Evolutionary conservation across 1,140 invertebrate species (phyloP).

Genomic region (Heliconius hermathena): DNA sequence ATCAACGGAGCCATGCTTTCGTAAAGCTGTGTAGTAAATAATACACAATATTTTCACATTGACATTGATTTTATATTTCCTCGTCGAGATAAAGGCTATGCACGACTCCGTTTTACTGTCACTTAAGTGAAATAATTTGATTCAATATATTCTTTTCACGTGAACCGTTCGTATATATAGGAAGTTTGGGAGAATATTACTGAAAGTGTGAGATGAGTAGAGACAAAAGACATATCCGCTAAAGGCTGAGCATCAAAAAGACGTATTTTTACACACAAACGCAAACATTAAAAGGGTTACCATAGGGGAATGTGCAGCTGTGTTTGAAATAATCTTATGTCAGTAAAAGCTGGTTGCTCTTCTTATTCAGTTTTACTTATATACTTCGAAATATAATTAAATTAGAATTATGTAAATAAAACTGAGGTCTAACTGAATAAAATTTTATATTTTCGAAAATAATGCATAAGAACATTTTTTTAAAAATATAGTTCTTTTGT

Average conservation of each 20-base stretch:
- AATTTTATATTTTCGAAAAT: background rate
- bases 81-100: constrained; percentile 31
- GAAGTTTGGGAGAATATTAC: background rate
- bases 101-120: background rate
- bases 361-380: constrained; percentile 18
- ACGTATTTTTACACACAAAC: constrained; percentile 57
- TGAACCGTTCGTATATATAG: background rate
- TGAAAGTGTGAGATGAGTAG: constrained; percentile 16
- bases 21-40: background rate
- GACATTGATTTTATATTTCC: constrained; percentile 33
- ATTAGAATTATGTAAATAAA: background rate
- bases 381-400: background rate
- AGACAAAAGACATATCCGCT: constrained; percentile 51
- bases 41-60: constrained; percentile 4
- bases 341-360: constrained; percentile 28
- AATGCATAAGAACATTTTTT: background rate
- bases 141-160: background rate
- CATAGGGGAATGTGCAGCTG: constrained; percentile 52
- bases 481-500: too few relatives aligned
- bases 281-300: constrained; percentile 63
- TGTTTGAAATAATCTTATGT: constrained; percentile 36
- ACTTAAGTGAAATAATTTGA: background rate
- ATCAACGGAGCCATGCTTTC: background rate
- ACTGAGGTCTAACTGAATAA: background rate
- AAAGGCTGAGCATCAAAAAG: constrained; percentile 49